These are phyloP conservation scores for Heliconius nattereri DNA, from an alignment of 1,140 invertebrate genomes.

Conservation along the genomic window DNA sequence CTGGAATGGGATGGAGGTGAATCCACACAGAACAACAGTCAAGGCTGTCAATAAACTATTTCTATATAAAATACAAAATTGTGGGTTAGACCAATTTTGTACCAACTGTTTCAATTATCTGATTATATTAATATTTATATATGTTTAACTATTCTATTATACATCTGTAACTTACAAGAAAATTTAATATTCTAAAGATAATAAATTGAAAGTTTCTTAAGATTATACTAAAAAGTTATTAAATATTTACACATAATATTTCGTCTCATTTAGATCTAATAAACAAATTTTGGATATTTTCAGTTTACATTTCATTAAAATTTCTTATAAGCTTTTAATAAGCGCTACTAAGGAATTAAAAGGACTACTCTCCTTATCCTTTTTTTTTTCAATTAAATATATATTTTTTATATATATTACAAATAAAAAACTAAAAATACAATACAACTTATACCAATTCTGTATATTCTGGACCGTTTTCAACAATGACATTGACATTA, in stretches of 20 bases:
- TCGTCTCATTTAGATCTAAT: not conserved
- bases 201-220: not conserved
- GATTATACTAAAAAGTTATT: not conserved
- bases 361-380: not conserved
- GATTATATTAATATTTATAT: not conserved
- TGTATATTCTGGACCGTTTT: not conserved
- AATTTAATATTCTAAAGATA: not conserved
- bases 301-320: not conserved
- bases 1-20: not conserved
- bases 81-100: too few species aligned
- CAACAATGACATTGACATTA: constrained; percentile 5
- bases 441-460: not conserved
- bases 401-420: too few species aligned
- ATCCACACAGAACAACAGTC: not conserved
- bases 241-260: not conserved
- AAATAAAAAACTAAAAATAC: not conserved
- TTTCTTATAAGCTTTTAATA: not conserved
- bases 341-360: not conserved
- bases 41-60: not conserved
- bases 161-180: not conserved
- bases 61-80: not conserved
- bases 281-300: not conserved
- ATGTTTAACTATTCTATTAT: not conserved
- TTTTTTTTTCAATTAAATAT: not conserved
- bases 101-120: too few species aligned